These are phyloP conservation scores for Drosophila emarginata DNA, from an alignment of 2,888 invertebrate species.

Conservation along the genomic window DNA sequence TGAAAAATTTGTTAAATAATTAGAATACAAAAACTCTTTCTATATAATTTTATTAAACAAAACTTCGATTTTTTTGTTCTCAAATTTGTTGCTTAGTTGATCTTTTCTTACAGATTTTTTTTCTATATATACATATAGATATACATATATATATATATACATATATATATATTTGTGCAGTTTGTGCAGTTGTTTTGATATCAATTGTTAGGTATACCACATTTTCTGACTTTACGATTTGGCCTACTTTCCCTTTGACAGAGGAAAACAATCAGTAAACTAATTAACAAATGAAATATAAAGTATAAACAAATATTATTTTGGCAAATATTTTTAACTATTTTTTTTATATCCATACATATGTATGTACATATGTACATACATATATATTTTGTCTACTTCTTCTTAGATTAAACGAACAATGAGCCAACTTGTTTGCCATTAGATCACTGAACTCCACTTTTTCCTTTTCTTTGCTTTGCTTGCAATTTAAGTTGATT, in stretches of 20 bases:
- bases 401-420: not conserved
- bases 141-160: not conserved
- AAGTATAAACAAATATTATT: conserved; percentile 21
- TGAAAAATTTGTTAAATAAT: no score
- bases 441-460: conserved; percentile 30
- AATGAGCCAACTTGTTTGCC: conserved; percentile 2
- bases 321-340: conserved; percentile 32
- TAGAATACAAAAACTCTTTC: no score
- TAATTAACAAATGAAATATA: conserved; percentile 28
- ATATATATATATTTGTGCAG: not conserved
- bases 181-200: conserved; percentile 1
- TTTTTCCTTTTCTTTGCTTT: not conserved
- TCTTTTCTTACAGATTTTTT: not conserved
- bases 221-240: conserved; percentile 1
- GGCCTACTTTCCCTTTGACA: conserved; percentile 14
- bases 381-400: not conserved
- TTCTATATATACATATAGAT: not conserved
- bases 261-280: conserved; percentile 31
- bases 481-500: not conserved
- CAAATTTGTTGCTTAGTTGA: no score
- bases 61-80: no score
- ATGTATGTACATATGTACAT: no score
- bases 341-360: no score
- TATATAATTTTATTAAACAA: no score
- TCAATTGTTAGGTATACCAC: not conserved